Base-by-base conservation (phyloP, 2,888 invertebrate genomes). In the Pogonocherus hispidulus region DNA sequence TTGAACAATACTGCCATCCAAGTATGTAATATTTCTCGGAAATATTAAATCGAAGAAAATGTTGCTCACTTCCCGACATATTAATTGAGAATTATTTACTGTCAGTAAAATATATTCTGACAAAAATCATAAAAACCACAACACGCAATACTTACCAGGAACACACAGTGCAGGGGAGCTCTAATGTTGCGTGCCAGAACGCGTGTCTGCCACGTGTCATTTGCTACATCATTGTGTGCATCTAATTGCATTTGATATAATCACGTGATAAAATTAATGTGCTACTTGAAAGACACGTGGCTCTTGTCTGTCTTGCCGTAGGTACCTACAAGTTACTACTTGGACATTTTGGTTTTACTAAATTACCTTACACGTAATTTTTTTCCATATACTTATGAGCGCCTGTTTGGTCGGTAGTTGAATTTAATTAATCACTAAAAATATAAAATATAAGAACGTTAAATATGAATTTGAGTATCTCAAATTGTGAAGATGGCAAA, bases 221-320 rank as follows among this genome's bases (percentile, higher is more conserved):
- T 73, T 73, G 71, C 75, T 75, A 74, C 74, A 78, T 76, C 76
- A 76, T 78, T 78, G 80, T 79, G 77, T 78, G 81, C 80, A 79
- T 82, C 82, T 83, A 83, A 84, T 84, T 83, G 82, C 79, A 80
- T 80, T 76, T 76, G 77, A 78, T 78, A 80, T 82, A 82, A 84
- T 83, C 83, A 81, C 79, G 80, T 83, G 83, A 84, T 84, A 81
- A 81, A 84, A 83, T 84, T 84, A 83, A 83, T 83, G 84, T 80
- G 76, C 78, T 78, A 82, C 82, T 83, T 79, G 81, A 81, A 77
- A 75, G 81, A 76, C 82, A 80, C 83, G 82, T 81, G 83, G 63
- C 66, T 41, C 66, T 66, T 55, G 66, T 56, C 54, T 49, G 51
- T 59, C 59, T 64, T 35, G 47, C 46, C 41, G n/a, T 14, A 41